Base-by-base conservation (phyloP, 2,888 invertebrate genomes). In the Arrhopalites spinosus region DNA sequence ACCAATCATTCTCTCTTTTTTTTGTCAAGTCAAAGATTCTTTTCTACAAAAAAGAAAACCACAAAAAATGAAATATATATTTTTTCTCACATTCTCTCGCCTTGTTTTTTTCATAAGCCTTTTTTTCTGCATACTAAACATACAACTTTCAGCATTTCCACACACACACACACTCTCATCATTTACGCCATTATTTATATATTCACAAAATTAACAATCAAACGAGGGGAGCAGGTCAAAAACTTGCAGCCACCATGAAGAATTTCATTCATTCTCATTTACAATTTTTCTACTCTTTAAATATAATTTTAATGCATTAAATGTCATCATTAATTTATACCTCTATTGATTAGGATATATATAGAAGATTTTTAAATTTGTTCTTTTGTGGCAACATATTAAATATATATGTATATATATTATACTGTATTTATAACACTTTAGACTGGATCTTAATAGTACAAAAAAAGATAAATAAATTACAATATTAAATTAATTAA, bases 1-100 rank as follows among this genome's bases (percentile, higher is more conserved):
- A 71, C n/a, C 61, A 66, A 23, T 66, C 66, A 66, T 66, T 23
- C 43, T 59, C 15, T 36, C 36, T 45, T 43, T 25, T 11, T 64
- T 30, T 29, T 30, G 29, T 11, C 20, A 25, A 17, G 30, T 63
- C 13, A 59, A 25, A 8, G 23, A 66, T 66, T 45, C 13, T 45
- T 66, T 25, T 59, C 59, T 25, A 23, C 59, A 66, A 30, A 43
- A 66, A 29, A 25, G 17, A 63, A 20, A 36, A 30, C 8, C 29
- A 66, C 17, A 36, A 66, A 8, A 45, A 36, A 61, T n/a, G 23
- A 61, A 25, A 8, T 15, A n/a, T 64, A 30, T 30, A 27, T 30
- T 64, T 30, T 64, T 1, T 53, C 53, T 53, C 1, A 7, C 15
- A 47, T 47, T 17, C 8, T 53, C 20, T 53, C n/a, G n/a, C 2